Evolutionary conservation across 2,797 vertebrate genomes (phyloP), one percentile per base, ranked within the genome.

Genomic region (Myotis planiceps): DNA sequence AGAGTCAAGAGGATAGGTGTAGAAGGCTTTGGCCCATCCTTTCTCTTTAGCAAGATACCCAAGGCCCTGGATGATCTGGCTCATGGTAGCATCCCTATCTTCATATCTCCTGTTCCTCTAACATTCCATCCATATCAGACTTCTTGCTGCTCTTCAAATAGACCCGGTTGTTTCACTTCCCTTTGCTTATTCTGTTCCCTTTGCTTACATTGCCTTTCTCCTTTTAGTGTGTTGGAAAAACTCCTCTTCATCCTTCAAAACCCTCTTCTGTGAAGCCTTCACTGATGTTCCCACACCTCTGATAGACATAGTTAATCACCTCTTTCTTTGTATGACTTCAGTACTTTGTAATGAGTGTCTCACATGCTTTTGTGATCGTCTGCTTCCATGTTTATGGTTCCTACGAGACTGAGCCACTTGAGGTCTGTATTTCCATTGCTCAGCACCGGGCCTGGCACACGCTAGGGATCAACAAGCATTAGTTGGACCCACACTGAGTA

Each of bases 191-290:
- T 47, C 68, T 92, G 13, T 72, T 94, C 9, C 39, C 75, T 94
- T 85, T 86, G 68, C 37, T 84, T 63, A 34, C 0, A 10, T 89
- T 81, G 32, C 32, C 25, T 96, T 90, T 82, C 34, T 32, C 12
- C 3, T 93, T 93, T 92, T 66, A 45, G n/a, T 83, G n/a, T 69
- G 42, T 88, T 95, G 85, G 51, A 19, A 71, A 93, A 96, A 94
- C 93, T 97, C 92, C 94, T 96, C 55, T 88, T 96, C 92, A 96
- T 95, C 93, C 97, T 96, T 90, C 87, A 94, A 42, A 97, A 96
- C 93, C 90, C 66, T 93, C 74, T 78, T 93, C 74, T 88, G 27
- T 84, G 39, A 94, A 47, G 14, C 51, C 23, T 32, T 76, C 47
- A 71, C 29, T 93, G 63, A 86, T 0, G 2, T 85, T 81, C 13